Base-by-base conservation (phyloP, 2,888 invertebrate genomes). In the Formica aserva region DNA sequence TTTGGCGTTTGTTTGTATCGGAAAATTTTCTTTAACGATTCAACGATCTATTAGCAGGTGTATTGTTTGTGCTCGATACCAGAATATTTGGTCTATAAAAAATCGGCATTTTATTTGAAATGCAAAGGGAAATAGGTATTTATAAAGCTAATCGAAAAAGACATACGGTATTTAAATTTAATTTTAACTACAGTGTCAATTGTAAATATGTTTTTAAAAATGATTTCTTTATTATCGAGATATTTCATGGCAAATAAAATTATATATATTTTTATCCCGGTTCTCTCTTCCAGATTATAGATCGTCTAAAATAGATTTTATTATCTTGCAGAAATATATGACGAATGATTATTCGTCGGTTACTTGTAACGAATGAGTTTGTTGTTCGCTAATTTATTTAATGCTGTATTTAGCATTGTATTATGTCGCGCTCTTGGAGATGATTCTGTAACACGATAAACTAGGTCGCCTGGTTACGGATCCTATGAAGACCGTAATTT, bases 401-500 rank as follows among this genome's bases (percentile, higher is more conserved):
- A 11, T 13, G 22, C 55, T 29, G 22, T 15, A 35, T 75, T 38
- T 71, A 77, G n/a, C n/a, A 13, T 11, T 18, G 48, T 13, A 11
- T 29, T 52, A 72, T n/a, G n/a, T 77, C 26, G 55, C 38, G 41
- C 5, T 67, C 18, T 52, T 18, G 15, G 11, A n/a, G 55, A 8
- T 26, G 78, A 75, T 80, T 60, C 75, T 26, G 60, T 45, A 65
- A 45, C n/a, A n/a, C 29, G 74, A 35, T 77, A 55, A 77, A 80
- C 26, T 60, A 74, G 60, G 78, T 80, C 55, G 72, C 29, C 29
- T 41, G 15, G 41, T 72, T 77, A 57, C 41, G 6, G 55, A 77
- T 77, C 41, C 41, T 72, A 38, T 41, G 60, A 75, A 74, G 78
- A 74, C 9, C 18, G 76, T 80, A 74, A 75, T 80, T 80, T 60